These are phyloP conservation scores for Dryomyza anilis DNA, from an alignment of 2,888 invertebrate genomes.

Conservation along the genomic window DNA sequence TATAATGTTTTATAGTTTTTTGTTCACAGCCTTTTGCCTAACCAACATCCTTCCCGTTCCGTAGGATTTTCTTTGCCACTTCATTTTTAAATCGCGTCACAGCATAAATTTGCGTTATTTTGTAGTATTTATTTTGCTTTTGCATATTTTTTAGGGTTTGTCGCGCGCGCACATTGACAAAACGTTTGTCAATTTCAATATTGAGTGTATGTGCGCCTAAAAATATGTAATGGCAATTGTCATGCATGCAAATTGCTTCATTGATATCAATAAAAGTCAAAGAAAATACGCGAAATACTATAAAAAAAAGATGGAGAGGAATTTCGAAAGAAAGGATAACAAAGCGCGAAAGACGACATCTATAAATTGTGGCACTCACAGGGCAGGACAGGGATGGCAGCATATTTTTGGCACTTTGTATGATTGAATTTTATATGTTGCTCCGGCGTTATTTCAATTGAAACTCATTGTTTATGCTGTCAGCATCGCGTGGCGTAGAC, in stretches of 20 bases:
- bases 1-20: slow-evolving; percentile 7
- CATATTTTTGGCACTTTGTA: slow-evolving; percentile 43
- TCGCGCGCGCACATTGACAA: slow-evolving; percentile 14
- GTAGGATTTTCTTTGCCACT: background rate
- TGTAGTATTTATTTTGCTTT: background rate
- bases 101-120: background rate
- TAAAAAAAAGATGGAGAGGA: background rate
- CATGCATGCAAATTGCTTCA: slow-evolving; percentile 59
- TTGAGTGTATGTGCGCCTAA: slow-evolving; percentile 42
- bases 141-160: slow-evolving; percentile 9
- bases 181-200: slow-evolving; percentile 47
- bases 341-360: slow-evolving; percentile 11
- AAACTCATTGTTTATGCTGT: background rate
- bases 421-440: slow-evolving; percentile 48
- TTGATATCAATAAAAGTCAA: slow-evolving; percentile 36
- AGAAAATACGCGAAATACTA: background rate
- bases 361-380: slow-evolving; percentile 11
- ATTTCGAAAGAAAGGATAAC: slow-evolving; percentile 15
- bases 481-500: background rate
- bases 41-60: background rate
- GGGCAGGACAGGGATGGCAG: background rate
- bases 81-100: no score
- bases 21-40: background rate
- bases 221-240: slow-evolving; percentile 54
- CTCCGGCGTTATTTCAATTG: background rate